Evolutionary conservation across 2,113 vertebrate species (phyloP), one percentile per base, ranked within the genome.

Genomic region (Aleadryas rufinucha): DNA sequence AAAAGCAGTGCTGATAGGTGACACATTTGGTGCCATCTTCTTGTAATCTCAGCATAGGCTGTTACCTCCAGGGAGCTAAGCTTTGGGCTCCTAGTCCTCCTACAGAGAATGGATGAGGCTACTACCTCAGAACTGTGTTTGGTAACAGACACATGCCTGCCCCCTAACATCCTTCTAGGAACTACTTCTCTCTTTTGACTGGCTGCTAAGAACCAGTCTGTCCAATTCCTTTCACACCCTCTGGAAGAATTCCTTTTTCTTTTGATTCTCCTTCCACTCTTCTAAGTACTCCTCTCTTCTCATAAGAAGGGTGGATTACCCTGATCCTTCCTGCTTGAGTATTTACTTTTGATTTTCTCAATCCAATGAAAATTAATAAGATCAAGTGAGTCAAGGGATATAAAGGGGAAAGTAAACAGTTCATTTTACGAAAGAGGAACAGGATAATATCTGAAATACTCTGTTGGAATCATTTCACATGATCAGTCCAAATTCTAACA

Each of bases 321-420:
- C 45, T 86, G 17, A 89, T 94, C 80, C n/a, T 77, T 90, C 28
- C 47, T 81, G 45, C 42, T 77, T 74, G 50, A 24, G 10, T 70
- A 70, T 92, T 95, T 94, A 63, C 54, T 65, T 81, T 89, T 33
- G 22, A 69, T 91, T 92, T 88, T 91, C 76, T 87, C 31, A 92
- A 41, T 93, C 77, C 35, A 71, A 28, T 78, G 26, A 91, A 89
- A 94, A 91, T 93, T 66, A 57, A 39, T 63, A 84, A 61, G 12
- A 39, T 87, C 65, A 80, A 69, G 17, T 44, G 61, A 87, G 16
- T 78, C 52, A 89, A 93, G 47, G 28, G 21, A 75, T 39, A 66
- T 54, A 63, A 89, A 84, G 12, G 16, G 15, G 14, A 33, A 89
- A 93, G 54, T 52, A 94, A 94, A 91, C 27, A 50, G 33, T 64